Evolutionary conservation across 53 echinoderm and acorn worm species (phyloP), one percentile per base, ranked within the genome.

Genomic region (Holothuria leucospilota): DNA sequence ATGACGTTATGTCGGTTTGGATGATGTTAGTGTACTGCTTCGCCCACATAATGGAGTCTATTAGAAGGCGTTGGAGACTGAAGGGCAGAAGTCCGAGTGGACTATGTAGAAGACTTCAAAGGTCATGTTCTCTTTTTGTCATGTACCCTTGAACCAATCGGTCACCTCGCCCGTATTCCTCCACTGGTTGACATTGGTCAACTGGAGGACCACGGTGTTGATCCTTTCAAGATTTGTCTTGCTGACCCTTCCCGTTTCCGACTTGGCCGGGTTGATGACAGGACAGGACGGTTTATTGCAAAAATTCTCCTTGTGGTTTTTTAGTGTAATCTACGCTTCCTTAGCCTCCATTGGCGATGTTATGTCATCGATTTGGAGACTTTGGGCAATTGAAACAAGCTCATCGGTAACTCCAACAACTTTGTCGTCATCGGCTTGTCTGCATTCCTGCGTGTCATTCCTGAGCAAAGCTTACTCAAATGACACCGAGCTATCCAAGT

Each of bases 231-330:
- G 85, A 9, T 6, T 5, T 5, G 9, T 42, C 9, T 86, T 86
- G 68, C 86, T 86, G 3, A 60, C 40, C 21, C 64, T 39, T 20
- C 69, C 85, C 29, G 68, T 25, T 61, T 86, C 74, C 1, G 86
- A 72, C 49, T 86, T 86, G 29, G 86, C 42, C 4, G 86, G 86
- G 28, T 86, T 86, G 28, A 86, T 77, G 16, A 86, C 34, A 20
- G 63, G n/a, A 77, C 60, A 58, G 49, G 46, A 64, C 27, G 65
- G 77, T 20, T 86, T 77, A 42, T 42, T 42, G 42, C 9, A 9
- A 9, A 42, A 86, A 46, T 86, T 86, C 10, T 86, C 77, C 51
- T 86, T 86, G 62, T 71, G 86, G 21, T 85, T 69, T 65, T 85
- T 85, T 10, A 62, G 13, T 8, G 8, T 72, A 28, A 60, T 63